A percentile compares a stretch with the other conserved stretches of the same genome.
Evolutionary conservation across 2,113 vertebrate species (phyloP).

Genomic region (Odontesthes bonariensis): DNA sequence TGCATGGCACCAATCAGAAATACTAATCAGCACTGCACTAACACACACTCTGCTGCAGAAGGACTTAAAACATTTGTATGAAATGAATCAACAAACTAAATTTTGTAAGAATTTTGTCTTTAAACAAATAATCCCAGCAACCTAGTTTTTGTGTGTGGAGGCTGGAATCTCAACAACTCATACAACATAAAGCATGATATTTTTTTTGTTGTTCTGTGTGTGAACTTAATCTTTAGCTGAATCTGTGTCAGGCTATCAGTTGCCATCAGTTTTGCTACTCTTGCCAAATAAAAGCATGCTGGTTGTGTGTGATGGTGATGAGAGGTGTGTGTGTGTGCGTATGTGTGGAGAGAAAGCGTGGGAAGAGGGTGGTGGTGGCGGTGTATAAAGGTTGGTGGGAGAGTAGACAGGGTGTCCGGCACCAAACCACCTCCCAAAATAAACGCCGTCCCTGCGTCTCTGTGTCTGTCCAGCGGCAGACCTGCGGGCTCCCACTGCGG

Average conservation of each 20-base stretch:
- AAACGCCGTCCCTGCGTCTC: slow-evolving; percentile 68
- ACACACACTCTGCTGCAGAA: neutral
- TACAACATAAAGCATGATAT: neutral
- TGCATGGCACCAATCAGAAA: neutral
- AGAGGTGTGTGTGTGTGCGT: slow-evolving; percentile 36
- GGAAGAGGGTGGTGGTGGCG: slow-evolving; percentile 44
- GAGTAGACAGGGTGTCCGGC: slow-evolving; percentile 82
- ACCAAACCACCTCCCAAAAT: slow-evolving; percentile 83
- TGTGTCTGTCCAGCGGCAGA: slow-evolving; percentile 70
- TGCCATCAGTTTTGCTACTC: slow-evolving; percentile 20
- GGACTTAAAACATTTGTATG: no score
- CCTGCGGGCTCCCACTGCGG: slow-evolving; percentile 67
- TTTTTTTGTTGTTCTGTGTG: slow-evolving; percentile 8
- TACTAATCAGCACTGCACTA: neutral
- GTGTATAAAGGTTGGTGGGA: slow-evolving; percentile 64
- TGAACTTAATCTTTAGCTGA: slow-evolving; percentile 24
- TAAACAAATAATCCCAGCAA: no score
- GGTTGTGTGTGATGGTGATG: slow-evolving; percentile 32
- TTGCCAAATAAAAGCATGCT: slow-evolving; percentile 22
- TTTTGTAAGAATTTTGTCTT: no score
- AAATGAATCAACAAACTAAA: no score
- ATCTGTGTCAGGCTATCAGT: slow-evolving; percentile 30
- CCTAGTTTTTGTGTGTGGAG: neutral
- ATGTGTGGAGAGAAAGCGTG: slow-evolving; percentile 13
- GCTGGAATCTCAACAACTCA: neutral